Percentiles rank a stretch among this genome's conserved stretches.
Conservation (phyloP, 2,113 vertebrate species). For the Callopanchax toddi region DNA sequence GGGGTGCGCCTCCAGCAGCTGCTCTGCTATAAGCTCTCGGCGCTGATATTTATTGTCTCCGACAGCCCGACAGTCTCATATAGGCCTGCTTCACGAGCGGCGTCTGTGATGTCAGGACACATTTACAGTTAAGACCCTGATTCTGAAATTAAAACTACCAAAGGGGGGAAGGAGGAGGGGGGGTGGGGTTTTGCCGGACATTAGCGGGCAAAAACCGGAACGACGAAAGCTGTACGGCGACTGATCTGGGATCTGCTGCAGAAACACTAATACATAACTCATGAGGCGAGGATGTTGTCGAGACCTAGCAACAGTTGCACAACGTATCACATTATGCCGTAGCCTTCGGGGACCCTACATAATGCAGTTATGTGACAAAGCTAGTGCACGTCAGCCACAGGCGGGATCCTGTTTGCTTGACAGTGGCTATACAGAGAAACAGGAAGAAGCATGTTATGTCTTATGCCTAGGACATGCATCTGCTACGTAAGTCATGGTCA, state of each 20-base stretch:
- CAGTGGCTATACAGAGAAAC: conserved; percentile 28
- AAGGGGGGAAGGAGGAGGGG: conserved; percentile 15
- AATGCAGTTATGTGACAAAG: conserved; percentile 76
- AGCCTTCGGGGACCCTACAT: conserved; percentile 70
- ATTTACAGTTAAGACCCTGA: conserved; percentile 58
- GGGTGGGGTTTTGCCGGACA: conserved; percentile 36
- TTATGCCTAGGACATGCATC: conserved; percentile 28
- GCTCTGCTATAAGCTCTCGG: conserved; percentile 53
- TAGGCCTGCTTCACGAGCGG: conserved; percentile 35
- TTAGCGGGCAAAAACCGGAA: conserved; percentile 35
- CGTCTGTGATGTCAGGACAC: conserved; percentile 64
- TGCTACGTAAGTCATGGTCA: conserved; percentile 41
- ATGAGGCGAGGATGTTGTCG: conserved; percentile 60
- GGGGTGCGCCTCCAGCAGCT: conserved; percentile 52
- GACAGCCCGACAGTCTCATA: conserved; percentile 68
- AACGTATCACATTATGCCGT: conserved; percentile 66
- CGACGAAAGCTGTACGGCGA: conserved; percentile 39
- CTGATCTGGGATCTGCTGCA: conserved; percentile 38
- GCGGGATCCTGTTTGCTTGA: conserved; percentile 48
- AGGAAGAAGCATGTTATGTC: conserved; percentile 29
- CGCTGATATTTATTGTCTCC: conserved; percentile 62
- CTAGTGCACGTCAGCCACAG: conserved; percentile 66
- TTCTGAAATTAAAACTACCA: conserved; percentile 56
- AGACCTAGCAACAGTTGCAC: conserved; percentile 45
- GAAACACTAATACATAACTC: conserved; percentile 66